A percentile compares a stretch with the other conserved stretches of the same genome.
Conservation (phyloP, 35 echinoderm and acorn worm species). For the Diadema setosum region DNA sequence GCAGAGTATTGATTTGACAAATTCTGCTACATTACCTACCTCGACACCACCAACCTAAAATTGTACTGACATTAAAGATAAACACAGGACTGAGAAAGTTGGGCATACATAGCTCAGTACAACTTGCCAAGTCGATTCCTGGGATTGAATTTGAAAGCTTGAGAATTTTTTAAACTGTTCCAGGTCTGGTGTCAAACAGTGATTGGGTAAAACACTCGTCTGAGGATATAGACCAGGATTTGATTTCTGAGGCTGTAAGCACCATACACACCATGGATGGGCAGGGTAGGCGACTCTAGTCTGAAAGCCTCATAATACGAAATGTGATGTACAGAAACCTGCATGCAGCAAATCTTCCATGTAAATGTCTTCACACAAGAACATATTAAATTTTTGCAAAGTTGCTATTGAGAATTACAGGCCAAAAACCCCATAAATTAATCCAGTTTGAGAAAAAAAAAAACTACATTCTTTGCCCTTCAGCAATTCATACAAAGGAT, state of each 20-base stretch:
- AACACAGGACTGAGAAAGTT: not conserved
- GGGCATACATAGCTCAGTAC: not conserved
- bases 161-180: not conserved
- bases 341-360: too few relatives aligned
- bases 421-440: too few relatives aligned
- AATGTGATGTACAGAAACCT: too few relatives aligned
- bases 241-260: not conserved
- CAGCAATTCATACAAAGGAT: too few relatives aligned
- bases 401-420: too few relatives aligned
- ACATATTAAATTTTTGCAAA: too few relatives aligned
- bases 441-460: too few relatives aligned
- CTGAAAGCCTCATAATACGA: conserved; percentile 25
- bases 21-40: too few relatives aligned
- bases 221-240: not conserved
- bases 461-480: too few relatives aligned
- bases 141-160: not conserved
- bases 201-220: not conserved
- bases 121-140: not conserved
- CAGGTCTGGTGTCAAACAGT: not conserved
- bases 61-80: not conserved
- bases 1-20: too few relatives aligned
- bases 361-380: too few relatives aligned
- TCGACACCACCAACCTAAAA: too few relatives aligned
- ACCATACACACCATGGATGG: not conserved
- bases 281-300: conserved; percentile 19